Base-by-base conservation (phyloP, 2,888 invertebrate species). In the Cataglyphis cursor region DNA sequence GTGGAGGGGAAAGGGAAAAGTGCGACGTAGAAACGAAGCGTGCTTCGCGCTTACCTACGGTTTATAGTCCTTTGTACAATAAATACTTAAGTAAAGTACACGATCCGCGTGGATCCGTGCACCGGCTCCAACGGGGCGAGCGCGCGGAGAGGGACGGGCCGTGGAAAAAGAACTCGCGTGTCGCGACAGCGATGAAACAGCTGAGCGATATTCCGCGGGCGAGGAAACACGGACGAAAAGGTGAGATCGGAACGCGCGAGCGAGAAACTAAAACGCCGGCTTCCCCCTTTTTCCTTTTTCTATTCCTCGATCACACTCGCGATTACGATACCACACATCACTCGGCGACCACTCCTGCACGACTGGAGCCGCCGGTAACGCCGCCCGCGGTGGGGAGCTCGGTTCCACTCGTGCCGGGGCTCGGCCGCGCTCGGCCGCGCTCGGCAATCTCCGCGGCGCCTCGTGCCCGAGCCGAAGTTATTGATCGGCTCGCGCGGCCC, bases 401-500 rank as follows among this genome's bases (percentile, higher is more conserved):
- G 93, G 92, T 80, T 86, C 86, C 89, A 89, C 90, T 93, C 93
- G 93, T 92, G 92, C 91, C 90, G 89, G 92, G 92, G 86, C 87
- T 93, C 92, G 93, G 87, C 38, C 15, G 8, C 35, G 4, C 54
- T 88, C 93, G 93, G 35, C 61, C 54, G 89, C 78, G 80, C 84
- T 87, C 92, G 91, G 91, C 95, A 87, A 89, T 81, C 38, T 83
- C 88, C 93, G 92, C 91, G 94, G 15, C 92, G 83, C 93, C 92
- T 93, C 94, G 94, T 93, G 87, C 90, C 93, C 92, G 95, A 95
- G 95, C 95, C 95, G 95, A 95, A 78, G 94, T 92, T 92, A 94
- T 94, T 94, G 94, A 94, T 94, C 94, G 92, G 85, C 90, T 85
- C 68, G 6, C 65, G 31, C 31, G 44, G 41, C 84, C 90, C 90